A percentile compares a stretch with the other conserved stretches of the same genome.
Evolutionary conservation across 2,113 vertebrate species (phyloP).

Genomic region (Lucifuga dentata): DNA sequence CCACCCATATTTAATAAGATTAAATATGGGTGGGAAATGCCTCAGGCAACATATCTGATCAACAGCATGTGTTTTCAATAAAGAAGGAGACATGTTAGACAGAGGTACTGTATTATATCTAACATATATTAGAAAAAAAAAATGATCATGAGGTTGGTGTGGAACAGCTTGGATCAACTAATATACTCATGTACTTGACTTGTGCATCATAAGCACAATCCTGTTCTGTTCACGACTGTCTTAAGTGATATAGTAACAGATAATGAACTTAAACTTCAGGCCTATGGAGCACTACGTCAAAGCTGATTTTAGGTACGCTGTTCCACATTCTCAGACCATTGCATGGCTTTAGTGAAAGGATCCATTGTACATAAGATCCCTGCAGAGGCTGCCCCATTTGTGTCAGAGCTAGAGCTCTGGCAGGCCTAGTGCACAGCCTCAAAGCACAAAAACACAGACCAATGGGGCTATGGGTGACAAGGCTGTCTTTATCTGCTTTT

Average conservation of each 20-base stretch:
- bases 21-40: constrained; percentile 20
- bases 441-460: constrained; percentile 40
- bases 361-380: constrained; percentile 61
- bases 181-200: too few relatives aligned
- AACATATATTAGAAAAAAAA: too few relatives aligned
- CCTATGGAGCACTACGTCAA: neutral
- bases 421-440: too few relatives aligned
- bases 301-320: constrained; percentile 48
- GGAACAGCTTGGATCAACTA: too few relatives aligned
- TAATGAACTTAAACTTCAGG: constrained; percentile 14
- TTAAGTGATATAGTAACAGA: neutral
- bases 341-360: constrained; percentile 55
- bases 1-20: too few relatives aligned
- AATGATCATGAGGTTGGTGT: too few relatives aligned
- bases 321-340: constrained; percentile 35
- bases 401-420: constrained; percentile 33
- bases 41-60: constrained; percentile 8
- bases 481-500: constrained; percentile 65
- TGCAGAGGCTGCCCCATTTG: constrained; percentile 65
- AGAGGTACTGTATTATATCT: too few relatives aligned
- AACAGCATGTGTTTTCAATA: constrained; percentile 2
- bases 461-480: constrained; percentile 57
- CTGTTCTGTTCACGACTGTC: too few relatives aligned
- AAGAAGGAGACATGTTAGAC: neutral
- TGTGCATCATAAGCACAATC: too few relatives aligned